Conservation (phyloP, 2,888 invertebrate genomes). For the Tetrapedia diversipes region DNA sequence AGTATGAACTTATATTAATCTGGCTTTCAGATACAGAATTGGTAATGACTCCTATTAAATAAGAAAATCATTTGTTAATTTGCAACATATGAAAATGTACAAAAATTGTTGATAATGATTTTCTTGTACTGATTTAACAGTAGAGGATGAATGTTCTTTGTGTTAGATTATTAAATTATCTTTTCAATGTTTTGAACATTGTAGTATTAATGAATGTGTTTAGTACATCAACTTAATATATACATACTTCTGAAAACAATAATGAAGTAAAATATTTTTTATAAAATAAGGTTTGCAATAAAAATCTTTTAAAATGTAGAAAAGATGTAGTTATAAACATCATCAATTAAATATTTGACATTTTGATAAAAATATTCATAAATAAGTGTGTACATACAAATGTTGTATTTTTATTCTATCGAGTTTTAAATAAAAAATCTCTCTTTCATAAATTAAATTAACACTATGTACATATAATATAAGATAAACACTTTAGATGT, state of each 20-base stretch:
- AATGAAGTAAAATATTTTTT: neutral
- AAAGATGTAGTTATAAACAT: neutral
- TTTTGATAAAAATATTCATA: neutral
- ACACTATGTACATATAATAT: constrained; percentile 4
- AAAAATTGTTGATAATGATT: no score
- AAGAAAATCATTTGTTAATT: no score
- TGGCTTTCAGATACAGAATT: no score
- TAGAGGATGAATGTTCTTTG: no score
- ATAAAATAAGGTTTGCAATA: no score
- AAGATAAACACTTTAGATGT: constrained; percentile 1
- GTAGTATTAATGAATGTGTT: neutral
- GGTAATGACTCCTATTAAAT: no score
- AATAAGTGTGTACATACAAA: constrained; percentile 5
- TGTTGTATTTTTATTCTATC: neutral
- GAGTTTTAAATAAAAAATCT: neutral
- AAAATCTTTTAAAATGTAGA: neutral
- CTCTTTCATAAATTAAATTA: neutral
- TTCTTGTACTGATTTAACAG: no score
- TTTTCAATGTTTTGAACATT: no score
- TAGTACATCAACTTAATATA: neutral
- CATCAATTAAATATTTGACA: neutral
- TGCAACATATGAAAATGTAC: no score
- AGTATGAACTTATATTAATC: no score
- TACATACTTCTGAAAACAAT: neutral
- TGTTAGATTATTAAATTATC: no score